Percentiles rank a stretch among this genome's conserved stretches.
phyloP scores from a whole-genome alignment of 2,113 vertebrate genomes.

The Microcebus jonahi region DNA sequence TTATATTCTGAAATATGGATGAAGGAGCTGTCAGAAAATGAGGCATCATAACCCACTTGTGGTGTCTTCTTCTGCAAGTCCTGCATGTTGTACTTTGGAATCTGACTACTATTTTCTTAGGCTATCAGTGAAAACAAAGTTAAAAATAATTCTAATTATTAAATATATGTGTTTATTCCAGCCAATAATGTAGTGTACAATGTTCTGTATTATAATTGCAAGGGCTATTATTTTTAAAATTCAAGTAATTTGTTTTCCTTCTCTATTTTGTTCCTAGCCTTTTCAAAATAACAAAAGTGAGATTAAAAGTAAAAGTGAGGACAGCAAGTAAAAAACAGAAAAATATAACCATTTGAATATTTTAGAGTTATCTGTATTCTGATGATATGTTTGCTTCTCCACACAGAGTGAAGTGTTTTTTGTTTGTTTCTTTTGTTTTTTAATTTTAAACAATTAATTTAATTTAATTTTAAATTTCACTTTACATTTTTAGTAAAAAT shows the following conservation, averaged over 20 bases:
- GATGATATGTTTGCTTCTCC: neutral
- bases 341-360: neutral
- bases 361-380: neutral
- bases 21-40: neutral
- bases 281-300: slow-evolving; percentile 1
- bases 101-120: neutral
- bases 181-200: neutral
- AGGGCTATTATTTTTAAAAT: neutral
- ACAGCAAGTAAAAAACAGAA: neutral
- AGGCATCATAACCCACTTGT: neutral
- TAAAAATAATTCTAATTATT: neutral
- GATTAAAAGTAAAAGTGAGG: neutral
- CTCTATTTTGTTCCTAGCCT: neutral
- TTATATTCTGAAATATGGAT: neutral
- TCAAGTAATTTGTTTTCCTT: neutral
- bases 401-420: neutral
- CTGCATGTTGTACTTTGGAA: neutral
- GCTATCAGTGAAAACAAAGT: neutral
- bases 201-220: neutral
- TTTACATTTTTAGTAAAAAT: too few relatives aligned
- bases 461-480: too few relatives aligned
- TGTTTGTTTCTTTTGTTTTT: neutral
- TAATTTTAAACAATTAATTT: neutral
- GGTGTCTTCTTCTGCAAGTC: neutral
- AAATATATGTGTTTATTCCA: neutral